A percentile compares a stretch with the other conserved stretches of the same genome.
Evolutionary conservation across 2,797 vertebrate species (phyloP).

Genomic region (Spatula clypeata): DNA sequence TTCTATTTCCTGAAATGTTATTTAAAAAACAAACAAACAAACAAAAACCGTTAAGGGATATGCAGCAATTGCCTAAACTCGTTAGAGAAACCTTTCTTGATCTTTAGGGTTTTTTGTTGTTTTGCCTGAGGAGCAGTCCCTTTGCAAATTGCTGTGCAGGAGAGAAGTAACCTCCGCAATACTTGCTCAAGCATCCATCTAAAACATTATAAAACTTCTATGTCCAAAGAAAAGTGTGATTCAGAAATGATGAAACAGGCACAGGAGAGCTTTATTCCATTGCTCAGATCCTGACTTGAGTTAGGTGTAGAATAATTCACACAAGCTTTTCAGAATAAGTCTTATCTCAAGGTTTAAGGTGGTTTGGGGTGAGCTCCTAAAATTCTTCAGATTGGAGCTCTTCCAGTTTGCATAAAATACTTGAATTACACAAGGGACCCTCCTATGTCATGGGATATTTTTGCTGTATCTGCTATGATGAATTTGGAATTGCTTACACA

Average conservation of each 20-base stretch:
- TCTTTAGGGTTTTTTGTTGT: not conserved
- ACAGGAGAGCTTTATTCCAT: not conserved
- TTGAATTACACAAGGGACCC: not conserved
- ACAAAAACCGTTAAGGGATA: not conserved
- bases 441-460: not conserved
- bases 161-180: not conserved
- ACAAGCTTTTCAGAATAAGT: not conserved
- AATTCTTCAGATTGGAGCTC: not conserved
- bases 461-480: not conserved
- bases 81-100: constrained; percentile 8
- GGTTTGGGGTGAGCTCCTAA: not conserved
- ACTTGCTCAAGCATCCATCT: not conserved
- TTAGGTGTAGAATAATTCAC: not conserved
- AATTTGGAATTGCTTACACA: not conserved
- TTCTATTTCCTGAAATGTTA: constrained; percentile 7
- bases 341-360: constrained; percentile 18
- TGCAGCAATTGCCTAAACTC: not conserved
- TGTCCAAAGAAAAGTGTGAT: not conserved
- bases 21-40: not conserved
- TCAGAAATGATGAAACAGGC: not conserved
- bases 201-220: not conserved
- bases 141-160: not conserved
- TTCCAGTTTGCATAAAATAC: not conserved
- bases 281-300: constrained; percentile 7
- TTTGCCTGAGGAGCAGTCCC: not conserved